Base-by-base conservation (phyloP, 2,797 vertebrate species). In the Myotis daubentonii region DNA sequence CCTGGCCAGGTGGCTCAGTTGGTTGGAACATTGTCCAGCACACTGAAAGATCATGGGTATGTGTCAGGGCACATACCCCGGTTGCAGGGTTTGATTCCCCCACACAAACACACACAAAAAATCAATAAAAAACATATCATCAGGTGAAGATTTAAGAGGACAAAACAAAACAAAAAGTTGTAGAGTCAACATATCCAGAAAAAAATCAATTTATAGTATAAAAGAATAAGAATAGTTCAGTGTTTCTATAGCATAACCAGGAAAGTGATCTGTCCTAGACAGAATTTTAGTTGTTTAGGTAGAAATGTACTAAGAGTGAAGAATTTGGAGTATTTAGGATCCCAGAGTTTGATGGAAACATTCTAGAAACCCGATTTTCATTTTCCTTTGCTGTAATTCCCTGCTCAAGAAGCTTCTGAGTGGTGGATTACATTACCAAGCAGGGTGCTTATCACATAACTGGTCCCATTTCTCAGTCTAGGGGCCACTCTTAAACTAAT, bases 401-500 rank as follows among this genome's bases (percentile, higher is more conserved):
- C 22, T 75, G 38, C 11, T 93, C 81, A 62, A 12, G 36, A 86
- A 79, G 57, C 25, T 90, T 96, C 79, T 78, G 71, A 94, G 55
- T 33, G n/a, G 66, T 81, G 25, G 72, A 92, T 93, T 82, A 65
- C 65, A 71, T 76, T 90, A 74, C 62, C 76, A 94, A 82, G 55
- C 80, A 16, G 68, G 22, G 72, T 93, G 65, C 86, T 75, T 95
- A 75, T 91, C 82, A 93, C 65, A 91, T 93, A 95, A 75, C 65
- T 75, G 85, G 88, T 90, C 62, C 60, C 78, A 90, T 87, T 94
- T 85, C 91, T 90, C 94, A 90, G 88, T 75, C 88, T 90, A 82
- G 17, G 62, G 78, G 60, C 76, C 88, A 90, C 82, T 95, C 65
- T 90, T 65, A 44, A 96, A 96, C 82, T 94, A 91, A 96, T 95